Percentiles rank a stretch among this genome's conserved stretches.
phyloP scores from a whole-genome alignment of 2,113 vertebrate species.

The Cephalopterus ornatus region DNA sequence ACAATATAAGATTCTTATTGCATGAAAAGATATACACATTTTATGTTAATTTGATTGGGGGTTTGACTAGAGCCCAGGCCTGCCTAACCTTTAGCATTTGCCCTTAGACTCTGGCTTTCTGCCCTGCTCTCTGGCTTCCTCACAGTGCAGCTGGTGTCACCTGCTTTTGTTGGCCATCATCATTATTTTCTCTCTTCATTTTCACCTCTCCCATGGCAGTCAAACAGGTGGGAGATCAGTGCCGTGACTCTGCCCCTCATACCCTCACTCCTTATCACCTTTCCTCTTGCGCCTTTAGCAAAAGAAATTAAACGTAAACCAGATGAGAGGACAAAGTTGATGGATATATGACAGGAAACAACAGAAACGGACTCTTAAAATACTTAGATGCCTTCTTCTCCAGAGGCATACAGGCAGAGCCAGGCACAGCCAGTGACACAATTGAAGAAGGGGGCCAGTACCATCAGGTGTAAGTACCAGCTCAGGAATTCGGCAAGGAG shows the following conservation, averaged over 20 bases:
- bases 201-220: neutral
- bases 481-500: neutral
- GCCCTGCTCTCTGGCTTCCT: neutral
- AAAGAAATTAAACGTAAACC: neutral
- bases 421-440: neutral
- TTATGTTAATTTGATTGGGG: neutral
- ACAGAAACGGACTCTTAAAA: neutral
- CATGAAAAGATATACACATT: neutral
- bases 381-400: neutral
- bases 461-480: neutral
- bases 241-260: neutral
- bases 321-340: neutral
- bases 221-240: neutral
- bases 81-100: neutral
- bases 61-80: neutral
- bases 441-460: neutral
- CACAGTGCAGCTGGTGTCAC: neutral
- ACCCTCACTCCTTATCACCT: neutral
- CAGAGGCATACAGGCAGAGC: neutral
- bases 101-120: neutral
- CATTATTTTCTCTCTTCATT: conserved; percentile 10
- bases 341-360: neutral
- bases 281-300: neutral
- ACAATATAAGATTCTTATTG: neutral
- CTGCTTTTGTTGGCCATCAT: neutral